These are phyloP conservation scores for Podotricha telesiphe DNA, from an alignment of 2,888 invertebrate genomes.

Conservation along the genomic window DNA sequence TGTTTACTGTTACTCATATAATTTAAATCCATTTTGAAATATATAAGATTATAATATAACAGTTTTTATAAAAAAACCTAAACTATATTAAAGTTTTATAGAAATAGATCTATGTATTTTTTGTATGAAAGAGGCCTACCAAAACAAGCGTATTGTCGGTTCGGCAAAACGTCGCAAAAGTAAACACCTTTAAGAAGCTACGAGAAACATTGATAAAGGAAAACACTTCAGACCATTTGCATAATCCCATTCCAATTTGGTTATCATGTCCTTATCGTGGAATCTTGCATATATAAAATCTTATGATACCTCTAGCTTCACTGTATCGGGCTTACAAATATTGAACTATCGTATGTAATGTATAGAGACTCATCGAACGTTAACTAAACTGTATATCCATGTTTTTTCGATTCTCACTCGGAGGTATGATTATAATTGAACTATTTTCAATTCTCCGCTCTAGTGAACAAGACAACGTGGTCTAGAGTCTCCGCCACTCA, in stretches of 20 bases:
- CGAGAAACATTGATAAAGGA: slow-evolving; percentile 52
- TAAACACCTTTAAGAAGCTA: slow-evolving; percentile 57
- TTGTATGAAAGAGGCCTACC: not conserved
- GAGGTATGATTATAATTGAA: no score
- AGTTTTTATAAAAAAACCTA: no score
- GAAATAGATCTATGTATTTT: not conserved
- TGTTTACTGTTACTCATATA: no score
- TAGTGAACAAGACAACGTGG: no score
- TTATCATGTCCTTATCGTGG: slow-evolving; percentile 28
- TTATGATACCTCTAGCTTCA: slow-evolving; percentile 6
- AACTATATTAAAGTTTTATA: not conserved
- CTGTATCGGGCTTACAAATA: slow-evolving; percentile 1
- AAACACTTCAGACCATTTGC: slow-evolving; percentile 50
- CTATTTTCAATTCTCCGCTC: no score
- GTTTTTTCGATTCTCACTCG: no score
- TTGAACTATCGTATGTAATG: not conserved
- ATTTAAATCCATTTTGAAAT: no score
- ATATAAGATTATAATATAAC: no score
- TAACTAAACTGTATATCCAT: no score
- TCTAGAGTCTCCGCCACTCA: no score
- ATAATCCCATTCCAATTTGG: slow-evolving; percentile 50
- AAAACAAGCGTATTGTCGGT: slow-evolving; percentile 56
- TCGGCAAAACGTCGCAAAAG: slow-evolving; percentile 49
- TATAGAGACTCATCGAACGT: not conserved
- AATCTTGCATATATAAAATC: slow-evolving; percentile 28